Evolutionary conservation across 1,140 invertebrate species (phyloP).

Genomic region (Ectropis grisescens): DNA sequence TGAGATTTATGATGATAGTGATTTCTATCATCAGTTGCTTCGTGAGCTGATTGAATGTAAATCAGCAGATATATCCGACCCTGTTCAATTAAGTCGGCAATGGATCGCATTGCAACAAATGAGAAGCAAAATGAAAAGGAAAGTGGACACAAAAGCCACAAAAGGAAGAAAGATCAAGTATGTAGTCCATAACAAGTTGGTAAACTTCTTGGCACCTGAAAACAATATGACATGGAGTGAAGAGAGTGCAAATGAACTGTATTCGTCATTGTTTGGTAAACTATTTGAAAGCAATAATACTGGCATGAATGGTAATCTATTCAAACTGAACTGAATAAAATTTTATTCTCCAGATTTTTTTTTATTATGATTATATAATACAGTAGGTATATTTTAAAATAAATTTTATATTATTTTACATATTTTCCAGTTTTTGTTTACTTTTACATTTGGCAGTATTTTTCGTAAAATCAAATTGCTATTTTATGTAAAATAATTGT

Average conservation of each 20-base stretch:
- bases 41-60: conserved; percentile 94
- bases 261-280: conserved; percentile 87
- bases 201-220: conserved; percentile 94
- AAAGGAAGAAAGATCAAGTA: conserved; percentile 94
- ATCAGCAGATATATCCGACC: conserved; percentile 84
- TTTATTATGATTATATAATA: no score
- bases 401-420: no score
- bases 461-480: no score
- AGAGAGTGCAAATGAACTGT: conserved; percentile 84
- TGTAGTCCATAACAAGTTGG: conserved; percentile 89
- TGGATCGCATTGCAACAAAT: conserved; percentile 94
- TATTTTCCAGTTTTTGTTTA: no score
- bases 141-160: conserved; percentile 91
- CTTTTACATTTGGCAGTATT: no score
- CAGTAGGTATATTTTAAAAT: no score
- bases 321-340: no score
- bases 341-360: no score
- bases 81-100: conserved; percentile 83
- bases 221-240: conserved; percentile 80
- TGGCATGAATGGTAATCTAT: conserved; percentile 41
- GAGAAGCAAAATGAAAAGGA: conserved; percentile 89
- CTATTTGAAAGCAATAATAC: conserved; percentile 62
- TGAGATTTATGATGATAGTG: conserved; percentile 96
- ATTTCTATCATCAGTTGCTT: conserved; percentile 95
- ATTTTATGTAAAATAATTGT: no score